Percentiles rank a stretch among this genome's conserved stretches.
Evolutionary conservation across 1,140 invertebrate genomes (phyloP).

Genomic region (Eupristina koningsbergeri): DNA sequence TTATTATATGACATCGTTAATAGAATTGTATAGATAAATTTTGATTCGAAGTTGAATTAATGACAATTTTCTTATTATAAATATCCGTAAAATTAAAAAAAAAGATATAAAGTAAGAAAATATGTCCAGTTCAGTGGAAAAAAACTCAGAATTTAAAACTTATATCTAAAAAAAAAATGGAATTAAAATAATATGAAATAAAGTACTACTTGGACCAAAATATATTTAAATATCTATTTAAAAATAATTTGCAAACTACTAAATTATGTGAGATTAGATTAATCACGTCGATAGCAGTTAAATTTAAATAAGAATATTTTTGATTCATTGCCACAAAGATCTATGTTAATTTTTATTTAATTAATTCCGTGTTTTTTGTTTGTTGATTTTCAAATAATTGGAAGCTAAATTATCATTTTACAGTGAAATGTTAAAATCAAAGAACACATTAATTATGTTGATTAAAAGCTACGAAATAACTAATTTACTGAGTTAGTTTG

Average conservation of each 20-base stretch:
- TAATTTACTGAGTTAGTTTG: neutral
- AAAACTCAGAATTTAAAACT: constrained; percentile 38
- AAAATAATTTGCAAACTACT: constrained; percentile 33
- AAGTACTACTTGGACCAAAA: constrained; percentile 49
- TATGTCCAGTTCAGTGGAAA: constrained; percentile 1
- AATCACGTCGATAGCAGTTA: constrained; percentile 19
- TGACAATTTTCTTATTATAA: constrained; percentile 31
- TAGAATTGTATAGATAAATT: constrained; percentile 30
- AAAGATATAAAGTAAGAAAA: constrained; percentile 1
- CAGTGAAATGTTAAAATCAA: neutral
- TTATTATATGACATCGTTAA: neutral
- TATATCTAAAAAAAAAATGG: constrained; percentile 11
- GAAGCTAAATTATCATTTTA: neutral
- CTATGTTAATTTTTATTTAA: neutral
- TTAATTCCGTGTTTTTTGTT: neutral
- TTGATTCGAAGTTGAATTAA: constrained; percentile 8
- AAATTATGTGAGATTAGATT: constrained; percentile 24
- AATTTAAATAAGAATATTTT: constrained; percentile 5
- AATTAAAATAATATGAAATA: constrained; percentile 6
- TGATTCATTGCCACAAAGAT: constrained; percentile 44
- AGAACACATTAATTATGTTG: neutral
- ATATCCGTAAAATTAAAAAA: constrained; percentile 35
- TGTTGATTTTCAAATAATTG: constrained; percentile 12
- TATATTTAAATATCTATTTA: constrained; percentile 19
- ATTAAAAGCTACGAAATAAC: neutral